Evolutionary conservation across 2,113 vertebrate genomes (phyloP).

Genomic region (Aspiorhynchus laticeps): DNA sequence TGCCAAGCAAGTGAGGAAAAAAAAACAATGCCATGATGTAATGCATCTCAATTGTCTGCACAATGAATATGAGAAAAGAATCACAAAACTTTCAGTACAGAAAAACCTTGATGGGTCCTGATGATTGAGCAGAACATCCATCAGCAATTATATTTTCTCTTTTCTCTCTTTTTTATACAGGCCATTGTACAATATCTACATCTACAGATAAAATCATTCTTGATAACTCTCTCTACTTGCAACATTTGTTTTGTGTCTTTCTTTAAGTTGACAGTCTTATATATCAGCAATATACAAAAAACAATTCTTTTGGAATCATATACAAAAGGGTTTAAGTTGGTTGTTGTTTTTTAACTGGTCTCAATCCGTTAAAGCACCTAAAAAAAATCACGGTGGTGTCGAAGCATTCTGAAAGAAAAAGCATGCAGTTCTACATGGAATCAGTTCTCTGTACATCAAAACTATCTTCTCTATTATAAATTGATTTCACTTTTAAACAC

Average conservation of each 20-base stretch:
- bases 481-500: constrained; percentile 67
- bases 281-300: constrained; percentile 77
- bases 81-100: constrained; percentile 64
- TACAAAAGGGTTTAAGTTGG: constrained; percentile 72
- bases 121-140: constrained; percentile 64
- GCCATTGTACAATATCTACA: constrained; percentile 71
- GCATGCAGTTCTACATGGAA: constrained; percentile 77
- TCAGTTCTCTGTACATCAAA: constrained; percentile 76
- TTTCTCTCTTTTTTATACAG: constrained; percentile 21
- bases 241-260: constrained; percentile 69
- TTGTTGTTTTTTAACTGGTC: constrained; percentile 36
- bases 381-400: constrained; percentile 66
- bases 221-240: constrained; percentile 61
- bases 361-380: constrained; percentile 55
- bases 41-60: constrained; percentile 79
- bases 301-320: constrained; percentile 71
- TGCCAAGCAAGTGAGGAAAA: constrained; percentile 98
- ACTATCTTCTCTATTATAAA: constrained; percentile 76
- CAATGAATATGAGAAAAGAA: constrained; percentile 81
- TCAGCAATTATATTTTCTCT: constrained; percentile 68
- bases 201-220: constrained; percentile 66
- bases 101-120: constrained; percentile 71
- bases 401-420: constrained; percentile 74
- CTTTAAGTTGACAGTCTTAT: constrained; percentile 70
- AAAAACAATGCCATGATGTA: constrained; percentile 87